Base-by-base conservation (phyloP, 2,113 vertebrate species). In the Cyrtonyx montezumae region DNA sequence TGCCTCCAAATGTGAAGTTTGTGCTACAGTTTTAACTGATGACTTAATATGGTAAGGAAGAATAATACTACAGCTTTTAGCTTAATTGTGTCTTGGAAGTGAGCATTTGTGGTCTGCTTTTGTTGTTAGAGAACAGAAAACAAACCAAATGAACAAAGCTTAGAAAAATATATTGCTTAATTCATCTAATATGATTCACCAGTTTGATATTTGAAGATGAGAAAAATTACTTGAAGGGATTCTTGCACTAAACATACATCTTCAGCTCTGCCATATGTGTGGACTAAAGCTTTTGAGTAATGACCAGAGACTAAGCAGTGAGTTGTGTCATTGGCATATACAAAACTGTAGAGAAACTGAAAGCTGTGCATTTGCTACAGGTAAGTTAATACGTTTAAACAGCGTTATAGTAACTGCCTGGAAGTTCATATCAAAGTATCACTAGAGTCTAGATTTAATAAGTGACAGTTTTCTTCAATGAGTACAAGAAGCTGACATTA, bases 401-500 rank as follows among this genome's bases (percentile, higher is more conserved):
- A 0, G 23, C 16, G 43, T 36, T 48, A 66, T 37, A 81, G 25
- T 75, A 84, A 91, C 85, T 75, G 37, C 61, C 58, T 91, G 68
- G 18, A 11, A 42, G 92, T 94, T 82, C 85, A 74, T 66, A 91
- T 55, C 40, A 74, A 93, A 58, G 49, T 92, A 71, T 84, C 68
- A 22, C 62, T 93, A 28, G 18, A 82, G 22, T 20, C 70, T 94
- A 36, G n/a, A 28, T 93, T 48, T 15, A 61, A 94, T 32, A 95
- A 91, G 70, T 84, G 70, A 87, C 40, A 61, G 91, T 96, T 94
- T 95, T 95, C 85, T 95, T 59, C 25, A 59, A 8, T 42, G 51
- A 94, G 37, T n/a, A 93, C 82, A 90, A 79, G 56, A 91, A 95
- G 46, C 18, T 86, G 49, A 63, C 68, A 70, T 79, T 91, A 97